These are phyloP conservation scores for Spheniscus mendiculus DNA, from an alignment of 2,113 vertebrate genomes.

Conservation along the genomic window DNA sequence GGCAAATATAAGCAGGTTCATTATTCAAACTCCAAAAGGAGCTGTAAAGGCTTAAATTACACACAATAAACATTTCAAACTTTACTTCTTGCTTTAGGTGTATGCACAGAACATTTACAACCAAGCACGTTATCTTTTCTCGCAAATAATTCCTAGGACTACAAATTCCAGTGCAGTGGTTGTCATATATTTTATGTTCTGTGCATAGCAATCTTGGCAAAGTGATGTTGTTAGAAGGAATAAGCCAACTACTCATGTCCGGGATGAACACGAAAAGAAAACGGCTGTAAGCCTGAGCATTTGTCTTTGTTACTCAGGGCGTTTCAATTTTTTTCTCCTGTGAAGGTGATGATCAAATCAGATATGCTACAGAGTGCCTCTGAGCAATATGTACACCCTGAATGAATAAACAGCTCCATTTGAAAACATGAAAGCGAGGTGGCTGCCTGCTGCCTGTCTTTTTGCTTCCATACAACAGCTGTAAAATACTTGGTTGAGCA, in stretches of 20 bases:
- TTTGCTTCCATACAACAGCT: background rate
- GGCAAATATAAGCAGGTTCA: slow-evolving; percentile 64
- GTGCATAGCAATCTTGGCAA: slow-evolving; percentile 80
- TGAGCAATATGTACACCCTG: background rate
- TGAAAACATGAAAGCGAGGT: background rate
- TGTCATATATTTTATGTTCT: slow-evolving; percentile 51
- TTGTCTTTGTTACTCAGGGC: background rate
- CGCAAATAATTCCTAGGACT: slow-evolving; percentile 20
- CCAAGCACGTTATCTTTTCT: background rate
- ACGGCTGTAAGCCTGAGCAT: slow-evolving; percentile 73
- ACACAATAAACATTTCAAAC: background rate
- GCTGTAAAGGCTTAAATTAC: background rate
- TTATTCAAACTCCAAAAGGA: background rate
- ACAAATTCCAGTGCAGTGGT: background rate
- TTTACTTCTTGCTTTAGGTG: background rate
- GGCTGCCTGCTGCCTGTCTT: background rate
- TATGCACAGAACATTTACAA: background rate
- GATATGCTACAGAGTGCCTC: too few relatives aligned
- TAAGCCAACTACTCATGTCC: slow-evolving; percentile 77
- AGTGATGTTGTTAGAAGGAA: slow-evolving; percentile 83
- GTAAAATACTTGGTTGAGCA: background rate
- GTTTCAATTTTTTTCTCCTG: background rate
- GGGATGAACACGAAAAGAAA: slow-evolving; percentile 83
- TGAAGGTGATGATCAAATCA: background rate
- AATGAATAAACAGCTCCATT: background rate